A percentile compares a stretch with the other conserved stretches of the same genome.
These are phyloP conservation scores for Noctua comes DNA, from an alignment of 2,888 invertebrate species.

Conservation along the genomic window DNA sequence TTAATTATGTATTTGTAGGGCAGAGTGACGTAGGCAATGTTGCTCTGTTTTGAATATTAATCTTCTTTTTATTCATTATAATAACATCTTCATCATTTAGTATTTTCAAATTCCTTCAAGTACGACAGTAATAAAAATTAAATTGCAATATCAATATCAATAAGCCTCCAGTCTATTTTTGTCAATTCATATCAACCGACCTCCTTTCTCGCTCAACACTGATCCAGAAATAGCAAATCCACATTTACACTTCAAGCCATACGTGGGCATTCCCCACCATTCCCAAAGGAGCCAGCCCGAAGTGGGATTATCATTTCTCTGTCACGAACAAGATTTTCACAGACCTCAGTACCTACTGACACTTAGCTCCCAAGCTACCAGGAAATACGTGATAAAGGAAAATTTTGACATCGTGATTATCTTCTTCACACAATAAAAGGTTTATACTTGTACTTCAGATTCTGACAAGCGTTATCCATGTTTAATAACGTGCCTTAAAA, in stretches of 20 bases:
- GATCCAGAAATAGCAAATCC: slow-evolving; percentile 19
- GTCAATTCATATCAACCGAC: slow-evolving; percentile 26
- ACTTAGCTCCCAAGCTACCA: slow-evolving; percentile 32
- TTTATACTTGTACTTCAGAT: slow-evolving; percentile 35
- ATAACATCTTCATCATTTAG: neutral
- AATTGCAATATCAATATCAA: neutral
- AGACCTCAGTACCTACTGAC: slow-evolving; percentile 5
- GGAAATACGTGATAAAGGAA: slow-evolving; percentile 31
- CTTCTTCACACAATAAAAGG: slow-evolving; percentile 41
- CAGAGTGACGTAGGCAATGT: neutral
- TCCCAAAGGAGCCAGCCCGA: neutral
- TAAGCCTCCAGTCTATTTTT: slow-evolving; percentile 7
- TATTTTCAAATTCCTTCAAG: neutral
- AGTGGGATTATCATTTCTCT: slow-evolving; percentile 40
- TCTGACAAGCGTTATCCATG: slow-evolving; percentile 56
- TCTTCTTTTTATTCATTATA: neutral
- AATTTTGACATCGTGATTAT: slow-evolving; percentile 51
- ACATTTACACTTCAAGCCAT: slow-evolving; percentile 27
- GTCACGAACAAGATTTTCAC: slow-evolving; percentile 32
- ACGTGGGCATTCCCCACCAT: slow-evolving; percentile 26
- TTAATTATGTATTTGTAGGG: neutral
- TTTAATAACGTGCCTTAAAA: slow-evolving; percentile 57
- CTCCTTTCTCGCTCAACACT: slow-evolving; percentile 5
- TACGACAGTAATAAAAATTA: neutral
- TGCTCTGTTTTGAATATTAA: neutral